A percentile compares a stretch with the other conserved stretches of the same genome.
Conservation (phyloP, 2,113 vertebrate species). For the Stercorarius parasiticus region DNA sequence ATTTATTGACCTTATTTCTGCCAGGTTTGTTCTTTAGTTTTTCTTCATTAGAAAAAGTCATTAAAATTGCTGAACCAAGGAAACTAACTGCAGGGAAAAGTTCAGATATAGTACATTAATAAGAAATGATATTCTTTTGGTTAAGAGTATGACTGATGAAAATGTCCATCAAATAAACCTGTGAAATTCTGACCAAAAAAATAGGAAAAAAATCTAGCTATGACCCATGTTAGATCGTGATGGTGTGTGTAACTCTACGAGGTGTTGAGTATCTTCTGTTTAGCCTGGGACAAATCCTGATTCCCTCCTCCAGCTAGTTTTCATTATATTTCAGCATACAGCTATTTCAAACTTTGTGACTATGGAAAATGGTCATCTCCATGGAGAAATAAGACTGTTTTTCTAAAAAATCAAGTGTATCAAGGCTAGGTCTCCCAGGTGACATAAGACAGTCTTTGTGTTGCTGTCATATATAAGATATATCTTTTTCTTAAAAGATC, state of each 20-base stretch:
- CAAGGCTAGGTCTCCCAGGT: background rate
- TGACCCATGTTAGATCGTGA: background rate
- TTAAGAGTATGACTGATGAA: background rate
- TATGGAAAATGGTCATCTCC: background rate
- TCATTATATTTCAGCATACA: background rate
- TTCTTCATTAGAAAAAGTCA: background rate
- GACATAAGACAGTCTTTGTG: background rate
- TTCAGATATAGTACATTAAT: background rate
- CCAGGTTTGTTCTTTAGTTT: background rate
- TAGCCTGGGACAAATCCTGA: background rate
- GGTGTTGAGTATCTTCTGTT: background rate
- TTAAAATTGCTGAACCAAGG: background rate
- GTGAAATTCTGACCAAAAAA: background rate
- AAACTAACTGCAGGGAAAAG: background rate
- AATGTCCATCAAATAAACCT: background rate
- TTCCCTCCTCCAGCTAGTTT: background rate
- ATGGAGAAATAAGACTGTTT: background rate
- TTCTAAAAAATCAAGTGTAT: background rate
- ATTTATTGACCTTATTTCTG: background rate
- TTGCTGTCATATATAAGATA: background rate
- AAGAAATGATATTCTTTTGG: background rate
- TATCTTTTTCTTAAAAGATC: background rate
- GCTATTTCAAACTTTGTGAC: background rate
- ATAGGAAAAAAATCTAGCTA: background rate
- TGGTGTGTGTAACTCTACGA: background rate